These are phyloP conservation scores for Hippocampus zosterae DNA, from an alignment of 2,113 vertebrate species.

Conservation along the genomic window DNA sequence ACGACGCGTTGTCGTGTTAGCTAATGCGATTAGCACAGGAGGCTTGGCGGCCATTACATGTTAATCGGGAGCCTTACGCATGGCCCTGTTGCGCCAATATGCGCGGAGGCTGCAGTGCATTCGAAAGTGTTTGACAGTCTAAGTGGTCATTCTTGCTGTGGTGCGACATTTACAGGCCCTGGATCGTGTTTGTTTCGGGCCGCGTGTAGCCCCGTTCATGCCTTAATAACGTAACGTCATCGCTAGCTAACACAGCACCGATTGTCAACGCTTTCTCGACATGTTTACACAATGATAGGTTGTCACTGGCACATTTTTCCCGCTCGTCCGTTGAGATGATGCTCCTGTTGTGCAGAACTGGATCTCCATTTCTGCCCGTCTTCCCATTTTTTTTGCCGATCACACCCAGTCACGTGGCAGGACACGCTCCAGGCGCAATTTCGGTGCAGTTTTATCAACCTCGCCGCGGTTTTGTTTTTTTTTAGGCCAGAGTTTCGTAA, in stretches of 20 bases:
- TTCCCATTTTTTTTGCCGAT: conserved; percentile 18
- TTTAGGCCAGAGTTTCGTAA: too few species aligned
- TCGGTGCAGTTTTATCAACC: conserved; percentile 7
- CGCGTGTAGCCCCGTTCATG: background rate
- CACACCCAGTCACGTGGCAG: conserved; percentile 49
- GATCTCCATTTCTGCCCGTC: conserved; percentile 11
- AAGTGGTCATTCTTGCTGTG: background rate
- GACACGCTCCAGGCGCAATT: conserved; percentile 16
- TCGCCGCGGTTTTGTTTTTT: background rate
- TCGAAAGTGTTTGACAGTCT: background rate
- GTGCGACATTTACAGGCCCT: background rate
- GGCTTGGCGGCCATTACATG: conserved; percentile 12
- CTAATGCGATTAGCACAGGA: background rate
- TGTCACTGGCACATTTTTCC: background rate
- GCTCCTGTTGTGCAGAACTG: background rate
- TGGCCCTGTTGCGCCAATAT: background rate
- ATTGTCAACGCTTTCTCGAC: background rate
- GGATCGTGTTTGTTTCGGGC: conserved; percentile 5
- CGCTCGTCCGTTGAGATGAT: too few species aligned
- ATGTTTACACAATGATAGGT: background rate
- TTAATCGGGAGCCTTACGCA: background rate
- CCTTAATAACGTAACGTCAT: background rate
- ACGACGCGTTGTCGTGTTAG: background rate
- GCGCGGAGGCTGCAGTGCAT: background rate
- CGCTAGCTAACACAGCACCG: background rate